A percentile compares a stretch with the other conserved stretches of the same genome.
phyloP scores from a whole-genome alignment of 2,113 vertebrate species.

The Chamaetylas fuelleborni region DNA sequence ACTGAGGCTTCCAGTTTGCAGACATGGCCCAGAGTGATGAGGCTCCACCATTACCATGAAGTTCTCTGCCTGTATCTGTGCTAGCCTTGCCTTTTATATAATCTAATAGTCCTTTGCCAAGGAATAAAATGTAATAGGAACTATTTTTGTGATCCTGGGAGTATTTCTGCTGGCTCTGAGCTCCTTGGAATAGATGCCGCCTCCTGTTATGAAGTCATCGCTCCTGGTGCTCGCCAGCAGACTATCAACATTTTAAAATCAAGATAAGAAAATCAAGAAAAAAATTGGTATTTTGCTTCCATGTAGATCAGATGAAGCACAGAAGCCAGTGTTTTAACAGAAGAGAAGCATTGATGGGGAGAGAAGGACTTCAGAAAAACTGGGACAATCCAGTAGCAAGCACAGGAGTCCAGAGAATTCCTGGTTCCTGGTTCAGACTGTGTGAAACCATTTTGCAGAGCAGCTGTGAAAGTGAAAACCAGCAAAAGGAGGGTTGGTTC shows the following conservation, averaged over 20 bases:
- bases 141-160: slow-evolving; percentile 46
- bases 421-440: background rate
- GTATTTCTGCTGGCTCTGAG: slow-evolving; percentile 47
- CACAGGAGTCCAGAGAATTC: background rate
- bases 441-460: slow-evolving; percentile 7
- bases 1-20: background rate
- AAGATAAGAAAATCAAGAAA: background rate
- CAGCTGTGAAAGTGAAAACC: slow-evolving; percentile 6
- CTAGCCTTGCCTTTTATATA: slow-evolving; percentile 45
- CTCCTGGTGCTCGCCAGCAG: slow-evolving; percentile 28
- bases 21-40: background rate
- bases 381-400: background rate
- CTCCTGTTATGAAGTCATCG: slow-evolving; percentile 35
- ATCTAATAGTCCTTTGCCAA: slow-evolving; percentile 30
- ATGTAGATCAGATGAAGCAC: background rate
- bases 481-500: background rate
- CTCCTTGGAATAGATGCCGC: slow-evolving; percentile 55
- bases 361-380: background rate
- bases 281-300: background rate
- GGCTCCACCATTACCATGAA: background rate
- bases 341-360: background rate
- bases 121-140: slow-evolving; percentile 19
- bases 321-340: background rate
- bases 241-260: background rate
- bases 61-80: background rate